Conservation (phyloP, 1,140 invertebrate genomes). For the Leptinotarsa texana region DNA sequence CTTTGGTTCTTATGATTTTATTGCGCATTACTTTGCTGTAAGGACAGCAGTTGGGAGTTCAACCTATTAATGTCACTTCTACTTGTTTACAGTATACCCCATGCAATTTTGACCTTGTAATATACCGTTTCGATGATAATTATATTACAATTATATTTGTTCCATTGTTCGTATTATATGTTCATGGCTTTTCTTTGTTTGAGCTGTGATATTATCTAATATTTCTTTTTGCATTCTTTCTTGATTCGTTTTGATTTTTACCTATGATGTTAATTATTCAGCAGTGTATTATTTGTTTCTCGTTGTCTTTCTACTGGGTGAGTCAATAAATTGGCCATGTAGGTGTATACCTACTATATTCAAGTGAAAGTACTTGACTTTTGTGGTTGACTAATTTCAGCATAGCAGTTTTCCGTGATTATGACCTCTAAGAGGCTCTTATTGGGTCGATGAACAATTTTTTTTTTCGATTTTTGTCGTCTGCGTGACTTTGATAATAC, state of each 20-base stretch:
- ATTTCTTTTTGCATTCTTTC: constrained; percentile 11
- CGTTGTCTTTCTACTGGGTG: no score
- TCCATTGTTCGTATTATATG: constrained; percentile 39
- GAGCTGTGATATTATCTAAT: constrained; percentile 33
- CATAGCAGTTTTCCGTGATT: no score
- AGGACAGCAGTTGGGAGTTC: constrained; percentile 13
- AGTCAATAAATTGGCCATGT: no score
- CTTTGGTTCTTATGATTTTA: constrained; percentile 13
- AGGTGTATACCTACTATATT: no score
- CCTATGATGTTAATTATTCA: not conserved
- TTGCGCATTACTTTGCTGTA: constrained; percentile 15
- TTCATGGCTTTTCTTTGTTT: constrained; percentile 40
- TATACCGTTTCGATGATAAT: constrained; percentile 45
- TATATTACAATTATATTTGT: constrained; percentile 43
- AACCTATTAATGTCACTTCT: constrained; percentile 19
- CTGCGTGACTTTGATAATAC: no score
- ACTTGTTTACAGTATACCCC: constrained; percentile 24
- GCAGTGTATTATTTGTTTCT: not conserved
- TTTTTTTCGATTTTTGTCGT: no score
- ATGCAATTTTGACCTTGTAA: constrained; percentile 42
- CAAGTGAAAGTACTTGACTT: no score
- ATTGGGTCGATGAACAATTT: no score
- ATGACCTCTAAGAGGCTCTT: no score
- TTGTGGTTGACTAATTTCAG: no score
- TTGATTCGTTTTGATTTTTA: not conserved